These are phyloP conservation scores for Pogona vitticeps DNA, from an alignment of 2,113 vertebrate genomes.

Conservation along the genomic window DNA sequence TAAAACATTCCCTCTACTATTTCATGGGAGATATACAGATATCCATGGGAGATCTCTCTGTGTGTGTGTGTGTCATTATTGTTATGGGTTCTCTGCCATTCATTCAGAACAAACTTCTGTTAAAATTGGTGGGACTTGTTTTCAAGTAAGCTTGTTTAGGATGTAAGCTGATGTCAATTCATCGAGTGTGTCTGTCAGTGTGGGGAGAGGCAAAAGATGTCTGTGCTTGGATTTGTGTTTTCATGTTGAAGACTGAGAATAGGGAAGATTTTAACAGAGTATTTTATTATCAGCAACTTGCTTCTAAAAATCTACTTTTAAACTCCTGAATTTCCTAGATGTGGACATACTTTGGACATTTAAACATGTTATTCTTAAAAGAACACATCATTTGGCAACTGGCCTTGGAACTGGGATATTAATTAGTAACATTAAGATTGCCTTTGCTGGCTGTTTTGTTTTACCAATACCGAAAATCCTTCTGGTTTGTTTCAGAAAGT, in stretches of 20 bases:
- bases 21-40: constrained; percentile 25
- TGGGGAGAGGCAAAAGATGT: not conserved
- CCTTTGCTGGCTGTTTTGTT: not conserved
- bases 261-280: constrained; percentile 32
- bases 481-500: not conserved
- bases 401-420: not conserved
- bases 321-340: constrained; percentile 19
- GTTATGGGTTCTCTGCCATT: not conserved
- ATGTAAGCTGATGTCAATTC: not conserved
- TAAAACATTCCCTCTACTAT: constrained; percentile 46
- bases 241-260: constrained; percentile 52
- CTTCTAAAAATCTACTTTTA: constrained; percentile 30
- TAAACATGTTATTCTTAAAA: not conserved
- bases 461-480: not conserved
- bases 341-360: not conserved
- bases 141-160: not conserved
- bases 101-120: not conserved
- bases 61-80: not conserved
- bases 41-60: no score
- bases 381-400: not conserved
- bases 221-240: constrained; percentile 21
- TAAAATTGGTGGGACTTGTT: not conserved
- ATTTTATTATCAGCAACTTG: constrained; percentile 28
- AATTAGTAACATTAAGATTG: not conserved
- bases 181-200: not conserved